These are phyloP conservation scores for Philantomba maxwellii DNA, from an alignment of 2,113 vertebrate species.

Conservation along the genomic window DNA sequence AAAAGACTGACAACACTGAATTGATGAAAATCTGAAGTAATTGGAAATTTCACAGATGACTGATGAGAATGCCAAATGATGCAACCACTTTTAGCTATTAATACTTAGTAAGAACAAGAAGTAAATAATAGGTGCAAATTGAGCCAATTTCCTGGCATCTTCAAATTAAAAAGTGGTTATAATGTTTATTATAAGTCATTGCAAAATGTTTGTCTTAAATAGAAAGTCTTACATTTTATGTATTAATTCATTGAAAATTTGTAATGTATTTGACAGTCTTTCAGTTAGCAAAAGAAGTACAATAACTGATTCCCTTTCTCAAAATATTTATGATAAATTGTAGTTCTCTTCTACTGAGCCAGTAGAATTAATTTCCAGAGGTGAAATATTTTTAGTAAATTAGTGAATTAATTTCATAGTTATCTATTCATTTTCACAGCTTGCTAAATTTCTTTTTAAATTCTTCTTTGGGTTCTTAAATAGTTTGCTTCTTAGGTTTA, in stretches of 20 bases:
- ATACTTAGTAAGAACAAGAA: background rate
- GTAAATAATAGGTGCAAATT: background rate
- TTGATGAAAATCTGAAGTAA: background rate
- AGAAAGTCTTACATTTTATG: background rate
- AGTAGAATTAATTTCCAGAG: constrained; percentile 33
- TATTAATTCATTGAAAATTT: constrained; percentile 19
- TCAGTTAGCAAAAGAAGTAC: background rate
- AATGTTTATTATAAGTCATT: background rate
- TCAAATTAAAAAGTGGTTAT: background rate
- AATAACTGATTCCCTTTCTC: constrained; percentile 8
- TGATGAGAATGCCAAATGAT: background rate
- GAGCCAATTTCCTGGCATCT: background rate
- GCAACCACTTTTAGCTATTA: background rate
- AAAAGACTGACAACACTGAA: background rate
- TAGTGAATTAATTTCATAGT: constrained; percentile 39
- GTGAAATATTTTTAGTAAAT: constrained; percentile 52
- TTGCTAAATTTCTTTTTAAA: constrained; percentile 26
- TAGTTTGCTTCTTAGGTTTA: background rate
- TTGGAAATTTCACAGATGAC: background rate
- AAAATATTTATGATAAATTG: background rate
- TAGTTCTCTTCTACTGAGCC: constrained; percentile 11
- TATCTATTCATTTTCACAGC: constrained; percentile 37
- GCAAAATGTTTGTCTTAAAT: background rate
- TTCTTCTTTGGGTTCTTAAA: background rate
- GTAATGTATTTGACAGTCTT: constrained; percentile 3